Conservation (phyloP, 35 echinoderm and acorn worm species). For the Heliocidaris erythrogramma region DNA sequence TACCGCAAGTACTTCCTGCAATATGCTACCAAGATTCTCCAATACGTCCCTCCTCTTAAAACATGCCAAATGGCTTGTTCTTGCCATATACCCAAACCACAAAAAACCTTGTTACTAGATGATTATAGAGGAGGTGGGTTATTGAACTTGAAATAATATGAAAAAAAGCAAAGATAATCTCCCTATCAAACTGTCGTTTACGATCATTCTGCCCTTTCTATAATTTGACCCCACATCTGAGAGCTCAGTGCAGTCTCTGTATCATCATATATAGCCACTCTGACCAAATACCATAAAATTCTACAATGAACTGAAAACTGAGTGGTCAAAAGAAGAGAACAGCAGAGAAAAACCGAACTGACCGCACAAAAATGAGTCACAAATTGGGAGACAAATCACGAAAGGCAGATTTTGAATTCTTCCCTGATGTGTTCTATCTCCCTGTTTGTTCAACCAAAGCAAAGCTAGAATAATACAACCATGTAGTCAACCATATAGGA, state of each 20-base stretch:
- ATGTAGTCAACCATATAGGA: background rate
- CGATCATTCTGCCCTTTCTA: background rate
- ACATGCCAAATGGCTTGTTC: background rate
- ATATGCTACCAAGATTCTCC: background rate
- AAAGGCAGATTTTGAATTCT: background rate
- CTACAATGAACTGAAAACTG: background rate
- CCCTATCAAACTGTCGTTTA: background rate
- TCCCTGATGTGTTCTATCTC: background rate
- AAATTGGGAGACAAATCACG: background rate
- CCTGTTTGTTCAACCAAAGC: background rate
- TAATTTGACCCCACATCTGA: background rate
- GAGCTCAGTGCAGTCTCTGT: background rate
- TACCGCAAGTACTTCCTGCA: slow-evolving; percentile 15
- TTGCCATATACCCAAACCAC: background rate
- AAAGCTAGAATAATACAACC: background rate
- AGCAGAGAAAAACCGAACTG: background rate
- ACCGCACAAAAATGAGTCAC: slow-evolving; percentile 16
- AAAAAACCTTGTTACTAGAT: background rate
- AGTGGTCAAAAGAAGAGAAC: background rate
- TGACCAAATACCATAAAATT: background rate
- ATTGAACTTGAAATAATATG: slow-evolving; percentile 3
- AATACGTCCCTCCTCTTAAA: background rate
- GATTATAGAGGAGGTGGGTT: background rate
- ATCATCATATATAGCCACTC: background rate
- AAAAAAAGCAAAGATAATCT: background rate